These are phyloP conservation scores for Brachypodius melanocephalos DNA, from an alignment of 2,113 vertebrate genomes.

Conservation along the genomic window DNA sequence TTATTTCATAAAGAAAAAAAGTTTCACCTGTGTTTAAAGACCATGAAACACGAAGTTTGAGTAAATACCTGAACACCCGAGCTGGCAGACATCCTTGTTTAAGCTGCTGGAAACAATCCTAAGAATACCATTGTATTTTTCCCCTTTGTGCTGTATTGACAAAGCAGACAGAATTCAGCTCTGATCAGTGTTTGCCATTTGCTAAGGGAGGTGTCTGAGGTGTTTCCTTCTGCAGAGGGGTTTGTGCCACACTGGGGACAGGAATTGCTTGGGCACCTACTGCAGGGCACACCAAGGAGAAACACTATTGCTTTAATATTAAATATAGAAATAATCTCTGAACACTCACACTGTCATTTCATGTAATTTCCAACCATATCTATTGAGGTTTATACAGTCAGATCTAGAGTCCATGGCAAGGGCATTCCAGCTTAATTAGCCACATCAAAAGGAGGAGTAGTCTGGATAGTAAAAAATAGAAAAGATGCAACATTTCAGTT, in stretches of 20 bases:
- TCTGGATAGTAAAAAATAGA: neutral
- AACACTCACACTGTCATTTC: neutral
- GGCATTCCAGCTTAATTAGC: neutral
- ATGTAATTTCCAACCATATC: accelerated
- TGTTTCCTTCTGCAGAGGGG: slow-evolving; percentile 28
- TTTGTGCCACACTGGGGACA: neutral
- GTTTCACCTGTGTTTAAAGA: neutral
- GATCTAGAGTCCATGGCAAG: neutral
- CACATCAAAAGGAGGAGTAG: neutral
- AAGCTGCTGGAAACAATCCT: neutral
- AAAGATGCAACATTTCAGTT: neutral
- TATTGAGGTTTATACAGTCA: neutral
- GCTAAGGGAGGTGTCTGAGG: neutral
- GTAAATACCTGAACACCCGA: neutral
- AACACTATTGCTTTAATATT: neutral
- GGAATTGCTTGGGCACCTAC: neutral
- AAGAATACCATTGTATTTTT: neutral
- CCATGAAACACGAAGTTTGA: neutral
- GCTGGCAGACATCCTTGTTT: neutral
- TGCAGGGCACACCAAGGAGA: neutral
- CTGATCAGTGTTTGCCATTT: neutral
- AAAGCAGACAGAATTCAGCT: neutral
- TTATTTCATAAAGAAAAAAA: neutral
- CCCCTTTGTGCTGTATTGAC: neutral
- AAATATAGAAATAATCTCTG: neutral